Conservation (phyloP, 2,113 vertebrate species). For the Sander lucioperca region DNA sequence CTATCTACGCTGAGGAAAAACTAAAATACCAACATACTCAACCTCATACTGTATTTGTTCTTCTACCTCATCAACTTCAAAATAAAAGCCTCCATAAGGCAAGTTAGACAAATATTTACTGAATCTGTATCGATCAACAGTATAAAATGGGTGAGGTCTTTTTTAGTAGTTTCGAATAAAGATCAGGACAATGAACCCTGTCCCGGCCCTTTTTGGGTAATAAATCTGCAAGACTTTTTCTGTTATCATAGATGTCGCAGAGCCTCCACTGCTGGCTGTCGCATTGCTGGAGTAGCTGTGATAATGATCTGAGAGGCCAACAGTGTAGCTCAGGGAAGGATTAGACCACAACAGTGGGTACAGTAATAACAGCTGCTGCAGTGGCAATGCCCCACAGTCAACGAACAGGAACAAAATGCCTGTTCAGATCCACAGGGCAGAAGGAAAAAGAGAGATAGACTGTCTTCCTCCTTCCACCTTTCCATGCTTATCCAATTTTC, state of each 20-base stretch:
- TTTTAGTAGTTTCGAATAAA: slow-evolving; percentile 15
- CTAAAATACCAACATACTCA: neutral
- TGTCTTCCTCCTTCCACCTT: neutral
- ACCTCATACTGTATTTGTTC: neutral
- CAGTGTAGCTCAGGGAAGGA: slow-evolving; percentile 57
- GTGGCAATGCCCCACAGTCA: slow-evolving; percentile 44
- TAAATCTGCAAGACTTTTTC: slow-evolving; percentile 31
- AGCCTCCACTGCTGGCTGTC: slow-evolving; percentile 43
- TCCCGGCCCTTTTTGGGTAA: neutral
- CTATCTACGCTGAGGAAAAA: neutral
- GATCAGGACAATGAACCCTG: neutral
- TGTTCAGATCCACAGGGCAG: slow-evolving; percentile 22
- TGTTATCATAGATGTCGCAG: slow-evolving; percentile 44
- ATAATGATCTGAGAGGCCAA: slow-evolving; percentile 64
- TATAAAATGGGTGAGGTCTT: neutral
- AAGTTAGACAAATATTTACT: neutral
- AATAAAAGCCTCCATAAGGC: slow-evolving; percentile 11
- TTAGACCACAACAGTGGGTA: slow-evolving; percentile 61
- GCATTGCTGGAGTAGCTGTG: slow-evolving; percentile 48
- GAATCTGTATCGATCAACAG: neutral
- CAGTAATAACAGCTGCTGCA: slow-evolving; percentile 55
- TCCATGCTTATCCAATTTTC: slow-evolving; percentile 46
- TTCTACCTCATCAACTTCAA: slow-evolving; percentile 6
- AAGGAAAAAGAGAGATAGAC: slow-evolving; percentile 1
- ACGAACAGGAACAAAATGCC: slow-evolving; percentile 55